These are phyloP conservation scores for Pterostichus madidus DNA, from an alignment of 2,888 invertebrate genomes.

Conservation along the genomic window DNA sequence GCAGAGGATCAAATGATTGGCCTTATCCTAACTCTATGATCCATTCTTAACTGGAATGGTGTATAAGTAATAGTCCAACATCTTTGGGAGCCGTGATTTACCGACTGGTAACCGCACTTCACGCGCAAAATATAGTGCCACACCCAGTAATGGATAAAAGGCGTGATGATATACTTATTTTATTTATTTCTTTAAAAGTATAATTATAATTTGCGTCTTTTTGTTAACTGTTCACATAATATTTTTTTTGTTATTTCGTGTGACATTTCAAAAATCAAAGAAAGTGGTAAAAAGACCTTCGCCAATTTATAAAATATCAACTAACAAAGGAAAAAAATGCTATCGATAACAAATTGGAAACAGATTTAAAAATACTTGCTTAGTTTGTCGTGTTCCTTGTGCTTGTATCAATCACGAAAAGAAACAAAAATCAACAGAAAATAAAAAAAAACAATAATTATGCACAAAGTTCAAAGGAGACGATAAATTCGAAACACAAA, in stretches of 20 bases:
- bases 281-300: not conserved
- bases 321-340: not conserved
- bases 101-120: too few relatives aligned
- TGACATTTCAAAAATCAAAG: constrained; percentile 15
- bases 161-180: too few relatives aligned
- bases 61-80: too few relatives aligned
- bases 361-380: constrained; percentile 8
- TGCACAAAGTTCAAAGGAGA: not conserved
- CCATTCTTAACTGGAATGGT: too few relatives aligned
- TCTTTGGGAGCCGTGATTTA: too few relatives aligned
- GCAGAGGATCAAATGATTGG: too few relatives aligned
- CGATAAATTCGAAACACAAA: constrained; percentile 14
- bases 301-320: constrained; percentile 10
- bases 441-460: constrained; percentile 16
- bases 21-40: too few relatives aligned
- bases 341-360: not conserved
- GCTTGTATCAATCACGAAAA: not conserved
- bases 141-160: too few relatives aligned
- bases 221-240: not conserved
- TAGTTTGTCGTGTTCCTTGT: not conserved
- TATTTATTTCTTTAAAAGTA: too few relatives aligned
- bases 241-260: not conserved
- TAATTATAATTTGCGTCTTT: too few relatives aligned
- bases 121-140: too few relatives aligned
- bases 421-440: too few relatives aligned